A percentile compares a stretch with the other conserved stretches of the same genome.
phyloP scores from a whole-genome alignment of 2,113 vertebrate genomes.

The Onychorhynchus coronatus region DNA sequence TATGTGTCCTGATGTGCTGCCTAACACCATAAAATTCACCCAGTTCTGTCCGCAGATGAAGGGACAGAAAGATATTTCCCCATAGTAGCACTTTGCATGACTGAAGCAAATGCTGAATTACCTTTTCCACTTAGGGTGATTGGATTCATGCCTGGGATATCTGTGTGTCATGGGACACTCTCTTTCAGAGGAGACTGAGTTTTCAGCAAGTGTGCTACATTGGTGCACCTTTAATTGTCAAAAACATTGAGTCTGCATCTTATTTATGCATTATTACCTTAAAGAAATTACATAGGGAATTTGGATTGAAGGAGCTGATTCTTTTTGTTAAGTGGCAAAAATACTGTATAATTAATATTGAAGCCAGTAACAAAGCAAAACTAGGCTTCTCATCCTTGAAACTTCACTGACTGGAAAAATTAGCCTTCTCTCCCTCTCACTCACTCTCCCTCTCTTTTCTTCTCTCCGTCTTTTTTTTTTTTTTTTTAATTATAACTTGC shows the following conservation, averaged over 20 bases:
- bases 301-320: slow-evolving; percentile 51
- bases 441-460: not conserved
- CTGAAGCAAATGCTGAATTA: not conserved
- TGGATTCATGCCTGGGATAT: not conserved
- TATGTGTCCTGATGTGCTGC: not conserved
- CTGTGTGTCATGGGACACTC: not conserved
- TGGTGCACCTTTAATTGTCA: not conserved
- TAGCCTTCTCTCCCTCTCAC: slow-evolving; percentile 44
- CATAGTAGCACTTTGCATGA: not conserved
- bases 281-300: slow-evolving; percentile 59
- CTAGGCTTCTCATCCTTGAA: slow-evolving; percentile 72
- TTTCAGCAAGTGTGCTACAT: not conserved
- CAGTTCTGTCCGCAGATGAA: not conserved
- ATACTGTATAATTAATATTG: slow-evolving; percentile 72
- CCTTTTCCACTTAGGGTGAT: not conserved
- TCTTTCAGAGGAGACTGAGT: not conserved
- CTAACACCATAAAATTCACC: not conserved
- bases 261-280: not conserved
- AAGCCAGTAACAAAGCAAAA: slow-evolving; percentile 63
- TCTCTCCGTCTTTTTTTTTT: not conserved
- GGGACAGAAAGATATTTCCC: not conserved
- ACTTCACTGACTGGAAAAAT: slow-evolving; percentile 75
- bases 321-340: slow-evolving; percentile 64
- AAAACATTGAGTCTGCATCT: not conserved
- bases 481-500: slow-evolving; percentile 73